Conservation (phyloP, 2,113 vertebrate genomes). For the Podilymbus podiceps region DNA sequence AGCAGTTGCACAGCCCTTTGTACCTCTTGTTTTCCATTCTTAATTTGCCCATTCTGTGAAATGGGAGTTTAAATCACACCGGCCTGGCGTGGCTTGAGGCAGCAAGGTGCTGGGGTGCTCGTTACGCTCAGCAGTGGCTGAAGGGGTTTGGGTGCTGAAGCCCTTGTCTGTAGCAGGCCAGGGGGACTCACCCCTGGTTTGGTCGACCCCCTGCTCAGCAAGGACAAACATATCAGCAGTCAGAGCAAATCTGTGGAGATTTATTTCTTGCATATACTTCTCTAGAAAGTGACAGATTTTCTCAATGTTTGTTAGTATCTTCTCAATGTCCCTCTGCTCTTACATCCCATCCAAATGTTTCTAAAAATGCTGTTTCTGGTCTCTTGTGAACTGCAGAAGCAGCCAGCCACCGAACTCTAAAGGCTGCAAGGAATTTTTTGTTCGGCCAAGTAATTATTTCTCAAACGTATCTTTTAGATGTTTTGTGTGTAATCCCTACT, state of each 20-base stretch:
- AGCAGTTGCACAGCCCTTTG: not conserved
- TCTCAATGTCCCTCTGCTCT: not conserved
- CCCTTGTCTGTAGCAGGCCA: not conserved
- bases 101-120: not conserved
- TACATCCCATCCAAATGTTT: not conserved
- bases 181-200: not conserved
- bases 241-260: not conserved
- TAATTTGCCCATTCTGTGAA: not conserved
- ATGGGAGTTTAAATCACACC: not conserved
- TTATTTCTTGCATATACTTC: not conserved
- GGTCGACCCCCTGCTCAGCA: not conserved
- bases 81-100: not conserved
- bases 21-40: not conserved
- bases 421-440: not conserved
- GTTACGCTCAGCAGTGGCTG: too few relatives aligned
- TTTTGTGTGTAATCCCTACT: not conserved
- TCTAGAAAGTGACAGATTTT: not conserved
- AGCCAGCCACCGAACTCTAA: not conserved
- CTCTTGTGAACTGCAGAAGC: not conserved
- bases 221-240: not conserved
- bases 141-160: not conserved
- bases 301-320: not conserved
- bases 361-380: not conserved
- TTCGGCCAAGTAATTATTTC: not conserved
- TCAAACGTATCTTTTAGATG: accelerated